These are phyloP conservation scores for Premnoplex brunnescens DNA, from an alignment of 2,797 vertebrate genomes.

Conservation along the genomic window DNA sequence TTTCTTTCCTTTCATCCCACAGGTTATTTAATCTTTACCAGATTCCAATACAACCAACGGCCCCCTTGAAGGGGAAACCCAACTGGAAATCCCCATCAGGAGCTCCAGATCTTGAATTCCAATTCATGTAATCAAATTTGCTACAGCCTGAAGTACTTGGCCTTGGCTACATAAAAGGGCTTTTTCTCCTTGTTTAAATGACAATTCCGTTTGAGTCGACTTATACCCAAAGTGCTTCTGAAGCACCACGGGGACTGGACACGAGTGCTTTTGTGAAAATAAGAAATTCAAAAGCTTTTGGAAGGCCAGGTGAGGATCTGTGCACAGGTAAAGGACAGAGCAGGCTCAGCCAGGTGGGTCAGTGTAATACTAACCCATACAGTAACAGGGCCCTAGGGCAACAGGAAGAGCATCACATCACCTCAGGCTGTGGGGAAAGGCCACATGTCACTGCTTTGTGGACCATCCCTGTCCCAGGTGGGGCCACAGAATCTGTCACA, in stretches of 20 bases:
- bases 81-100: constrained; percentile 28
- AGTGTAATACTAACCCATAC: fast-evolving
- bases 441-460: not conserved
- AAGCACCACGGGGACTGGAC: fast-evolving
- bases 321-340: not conserved
- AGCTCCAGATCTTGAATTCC: not conserved
- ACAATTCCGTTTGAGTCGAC: not conserved
- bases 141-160: not conserved
- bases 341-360: not conserved
- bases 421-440: not conserved
- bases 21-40: not conserved
- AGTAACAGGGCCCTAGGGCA: too few relatives aligned
- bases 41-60: not conserved
- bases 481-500: not conserved
- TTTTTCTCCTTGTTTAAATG: not conserved
- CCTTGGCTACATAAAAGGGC: not conserved
- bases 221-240: fast-evolving
- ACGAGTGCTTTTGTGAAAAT: not conserved
- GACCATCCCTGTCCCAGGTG: not conserved
- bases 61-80: not conserved
- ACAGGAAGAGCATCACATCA: fast-evolving
- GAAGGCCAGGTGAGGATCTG: not conserved
- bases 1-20: not conserved
- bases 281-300: not conserved
- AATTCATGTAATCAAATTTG: not conserved